phyloP scores from a whole-genome alignment of 2,113 vertebrate genomes.

The Chaetops frenatus region DNA sequence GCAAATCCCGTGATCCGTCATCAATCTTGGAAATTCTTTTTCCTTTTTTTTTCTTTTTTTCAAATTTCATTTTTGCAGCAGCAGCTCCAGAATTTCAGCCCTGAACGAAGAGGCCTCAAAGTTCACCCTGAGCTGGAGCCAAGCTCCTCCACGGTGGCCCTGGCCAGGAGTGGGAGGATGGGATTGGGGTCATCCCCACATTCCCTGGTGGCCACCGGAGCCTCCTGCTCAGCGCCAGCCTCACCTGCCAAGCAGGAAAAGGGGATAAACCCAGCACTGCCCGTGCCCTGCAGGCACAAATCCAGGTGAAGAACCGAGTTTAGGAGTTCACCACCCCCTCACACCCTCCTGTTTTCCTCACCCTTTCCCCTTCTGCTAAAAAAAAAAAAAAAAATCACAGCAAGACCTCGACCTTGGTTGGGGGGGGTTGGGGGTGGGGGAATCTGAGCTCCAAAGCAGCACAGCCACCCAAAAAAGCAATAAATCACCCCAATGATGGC shows the following conservation, averaged over 20 bases:
- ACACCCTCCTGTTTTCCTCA: neutral
- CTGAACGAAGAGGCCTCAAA: neutral
- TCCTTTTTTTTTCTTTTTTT: too few relatives aligned
- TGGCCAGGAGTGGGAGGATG: rapidly evolving
- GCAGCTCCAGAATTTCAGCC: neutral
- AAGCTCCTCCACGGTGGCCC: neutral
- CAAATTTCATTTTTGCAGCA: neutral
- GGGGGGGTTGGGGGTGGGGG: too few relatives aligned
- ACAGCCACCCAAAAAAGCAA: neutral
- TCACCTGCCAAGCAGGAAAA: neutral
- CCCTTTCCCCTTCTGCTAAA: neutral
- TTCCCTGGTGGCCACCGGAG: neutral
- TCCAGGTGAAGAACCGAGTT: neutral
- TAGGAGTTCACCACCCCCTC: neutral
- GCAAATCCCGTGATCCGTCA: rapidly evolving
- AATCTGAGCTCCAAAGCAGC: neutral
- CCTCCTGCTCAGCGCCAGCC: neutral
- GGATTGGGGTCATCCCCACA: neutral
- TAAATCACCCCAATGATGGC: rapidly evolving
- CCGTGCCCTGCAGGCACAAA: neutral
- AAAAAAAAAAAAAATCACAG: too few relatives aligned
- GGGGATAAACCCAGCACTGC: neutral
- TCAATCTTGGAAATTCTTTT: rapidly evolving
- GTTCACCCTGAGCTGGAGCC: rapidly evolving
- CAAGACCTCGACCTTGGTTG: neutral